A percentile compares a stretch with the other conserved stretches of the same genome.
Conservation (phyloP, 1,140 invertebrate species). For the Micrasema minimum region DNA sequence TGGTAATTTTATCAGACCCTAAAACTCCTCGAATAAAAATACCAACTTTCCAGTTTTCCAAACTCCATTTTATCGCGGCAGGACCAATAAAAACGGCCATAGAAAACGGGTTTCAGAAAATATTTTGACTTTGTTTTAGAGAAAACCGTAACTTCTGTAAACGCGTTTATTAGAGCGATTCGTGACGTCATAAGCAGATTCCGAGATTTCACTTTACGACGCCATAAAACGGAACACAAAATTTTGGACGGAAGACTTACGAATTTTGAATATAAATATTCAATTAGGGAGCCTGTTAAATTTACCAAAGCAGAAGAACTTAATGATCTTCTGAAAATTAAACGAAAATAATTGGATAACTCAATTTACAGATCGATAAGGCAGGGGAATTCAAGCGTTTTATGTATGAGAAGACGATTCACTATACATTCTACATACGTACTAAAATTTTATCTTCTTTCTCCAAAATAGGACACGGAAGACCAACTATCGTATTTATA, state of each 20-base stretch:
- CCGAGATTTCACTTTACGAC: slow-evolving; percentile 28
- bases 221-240: slow-evolving; percentile 10
- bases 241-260: neutral
- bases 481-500: no score
- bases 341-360: no score
- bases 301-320: neutral
- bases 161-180: slow-evolving; percentile 35
- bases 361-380: no score
- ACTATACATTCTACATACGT: neutral
- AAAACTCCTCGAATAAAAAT: slow-evolving; percentile 5
- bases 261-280: neutral
- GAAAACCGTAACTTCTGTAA: slow-evolving; percentile 21
- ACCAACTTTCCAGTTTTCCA: slow-evolving; percentile 6
- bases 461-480: no score
- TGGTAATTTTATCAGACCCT: slow-evolving; percentile 9
- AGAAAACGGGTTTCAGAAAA: slow-evolving; percentile 23
- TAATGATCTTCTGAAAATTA: neutral
- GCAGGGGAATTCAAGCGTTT: neutral
- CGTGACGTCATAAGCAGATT: slow-evolving; percentile 30
- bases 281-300: no score
- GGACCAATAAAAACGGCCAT: slow-evolving; percentile 29
- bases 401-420: neutral
- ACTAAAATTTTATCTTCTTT: neutral
- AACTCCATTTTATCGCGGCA: slow-evolving; percentile 24
- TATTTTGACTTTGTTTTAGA: slow-evolving; percentile 29